These are phyloP conservation scores for Ethmia dodecea DNA, from an alignment of 2,888 invertebrate genomes.

Conservation along the genomic window DNA sequence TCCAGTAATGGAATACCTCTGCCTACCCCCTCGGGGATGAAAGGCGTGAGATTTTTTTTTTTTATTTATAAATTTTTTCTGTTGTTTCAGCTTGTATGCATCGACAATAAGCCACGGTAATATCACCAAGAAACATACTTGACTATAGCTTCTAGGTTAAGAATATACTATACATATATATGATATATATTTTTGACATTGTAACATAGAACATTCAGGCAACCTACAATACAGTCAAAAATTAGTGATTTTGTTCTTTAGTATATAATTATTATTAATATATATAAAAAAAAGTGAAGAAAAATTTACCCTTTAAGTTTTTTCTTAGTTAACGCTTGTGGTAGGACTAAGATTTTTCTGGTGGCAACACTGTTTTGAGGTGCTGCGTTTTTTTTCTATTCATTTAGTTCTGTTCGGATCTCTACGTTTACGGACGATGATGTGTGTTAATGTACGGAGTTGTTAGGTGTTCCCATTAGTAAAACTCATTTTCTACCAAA, in stretches of 20 bases:
- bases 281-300: slow-evolving; percentile 4
- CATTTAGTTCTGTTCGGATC: background rate
- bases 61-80: slow-evolving; percentile 14
- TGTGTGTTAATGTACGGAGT: no score
- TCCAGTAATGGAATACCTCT: background rate
- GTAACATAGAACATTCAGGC: slow-evolving; percentile 25
- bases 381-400: background rate
- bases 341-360: slow-evolving; percentile 10
- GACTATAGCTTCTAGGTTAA: slow-evolving; percentile 34
- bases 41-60: no score
- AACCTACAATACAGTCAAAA: slow-evolving; percentile 20
- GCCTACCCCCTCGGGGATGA: no score
- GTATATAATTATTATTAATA: no score
- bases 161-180: slow-evolving; percentile 25
- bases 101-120: slow-evolving; percentile 57
- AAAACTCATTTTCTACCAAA: no score
- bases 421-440: no score
- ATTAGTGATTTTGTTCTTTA: slow-evolving; percentile 5
- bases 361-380: slow-evolving; percentile 14
- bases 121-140: slow-evolving; percentile 21
- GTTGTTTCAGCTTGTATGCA: slow-evolving; percentile 60
- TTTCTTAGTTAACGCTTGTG: slow-evolving; percentile 15
- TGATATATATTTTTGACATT: slow-evolving; percentile 35
- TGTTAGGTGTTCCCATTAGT: no score
- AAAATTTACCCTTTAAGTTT: slow-evolving; percentile 19